phyloP scores from a whole-genome alignment of 2,888 invertebrate species.

The Machimus atricapillus region DNA sequence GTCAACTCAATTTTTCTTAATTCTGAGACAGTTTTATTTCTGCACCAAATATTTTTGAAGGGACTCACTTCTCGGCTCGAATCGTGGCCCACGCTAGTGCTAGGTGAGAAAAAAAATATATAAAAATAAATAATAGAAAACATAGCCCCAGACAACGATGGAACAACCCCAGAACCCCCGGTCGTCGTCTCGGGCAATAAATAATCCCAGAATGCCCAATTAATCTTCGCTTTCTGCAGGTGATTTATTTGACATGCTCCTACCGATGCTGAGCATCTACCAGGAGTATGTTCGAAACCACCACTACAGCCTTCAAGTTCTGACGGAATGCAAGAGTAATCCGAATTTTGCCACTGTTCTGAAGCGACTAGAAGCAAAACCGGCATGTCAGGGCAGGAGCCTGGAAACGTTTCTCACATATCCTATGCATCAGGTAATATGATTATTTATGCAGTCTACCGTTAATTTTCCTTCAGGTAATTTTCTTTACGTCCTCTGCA shows the following conservation, averaged over 20 bases:
- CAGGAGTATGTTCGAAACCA: slow-evolving; percentile 95
- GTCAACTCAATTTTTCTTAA: slow-evolving; percentile 94
- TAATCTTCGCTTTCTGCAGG: slow-evolving; percentile 64
- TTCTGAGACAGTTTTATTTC: slow-evolving; percentile 88
- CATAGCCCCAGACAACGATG: neutral
- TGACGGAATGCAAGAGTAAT: slow-evolving; percentile 91
- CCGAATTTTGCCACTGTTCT: slow-evolving; percentile 80
- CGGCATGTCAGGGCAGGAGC: slow-evolving; percentile 83
- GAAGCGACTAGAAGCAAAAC: slow-evolving; percentile 82
- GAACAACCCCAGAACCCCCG: neutral
- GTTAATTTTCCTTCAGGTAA: neutral
- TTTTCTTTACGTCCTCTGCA: slow-evolving; percentile 56
- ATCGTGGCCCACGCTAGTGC: slow-evolving; percentile 90
- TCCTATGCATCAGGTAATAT: slow-evolving; percentile 88
- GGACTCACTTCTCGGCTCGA: slow-evolving; percentile 90
- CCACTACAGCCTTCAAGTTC: slow-evolving; percentile 89
- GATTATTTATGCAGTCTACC: neutral
- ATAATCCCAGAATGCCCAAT: neutral
- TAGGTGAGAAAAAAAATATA: slow-evolving; percentile 69
- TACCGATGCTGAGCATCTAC: slow-evolving; percentile 93
- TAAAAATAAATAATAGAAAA: neutral
- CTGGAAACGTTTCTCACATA: slow-evolving; percentile 90
- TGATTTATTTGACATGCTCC: slow-evolving; percentile 92
- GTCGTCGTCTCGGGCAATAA: neutral
- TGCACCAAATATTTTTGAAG: slow-evolving; percentile 93